These are phyloP conservation scores for Litocranius walleri DNA, from an alignment of 2,113 vertebrate genomes.

Conservation along the genomic window DNA sequence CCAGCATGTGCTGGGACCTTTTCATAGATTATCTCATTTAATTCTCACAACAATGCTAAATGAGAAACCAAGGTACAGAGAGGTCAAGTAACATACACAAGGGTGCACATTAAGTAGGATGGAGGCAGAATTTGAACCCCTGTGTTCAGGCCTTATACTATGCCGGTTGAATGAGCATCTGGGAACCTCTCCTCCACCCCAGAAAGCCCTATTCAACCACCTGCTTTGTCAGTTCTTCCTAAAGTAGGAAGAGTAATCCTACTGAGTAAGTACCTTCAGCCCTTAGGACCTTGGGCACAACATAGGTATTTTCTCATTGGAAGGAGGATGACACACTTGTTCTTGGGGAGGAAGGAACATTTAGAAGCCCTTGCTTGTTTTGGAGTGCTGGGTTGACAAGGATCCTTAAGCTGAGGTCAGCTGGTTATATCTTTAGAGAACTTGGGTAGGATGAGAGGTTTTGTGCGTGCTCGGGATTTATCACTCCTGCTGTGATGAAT, in stretches of 20 bases:
- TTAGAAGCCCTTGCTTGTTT: not conserved
- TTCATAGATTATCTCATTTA: not conserved
- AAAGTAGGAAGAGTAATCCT: not conserved
- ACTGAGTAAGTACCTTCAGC: not conserved
- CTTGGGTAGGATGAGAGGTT: not conserved
- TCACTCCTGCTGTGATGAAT: not conserved
- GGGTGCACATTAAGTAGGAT: not conserved
- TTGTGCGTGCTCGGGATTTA: too few relatives aligned
- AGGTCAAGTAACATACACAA: not conserved
- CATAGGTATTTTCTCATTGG: not conserved
- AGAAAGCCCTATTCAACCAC: not conserved
- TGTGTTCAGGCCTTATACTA: not conserved
- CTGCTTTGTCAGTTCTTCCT: not conserved
- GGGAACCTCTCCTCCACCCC: not conserved
- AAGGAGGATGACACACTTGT: not conserved
- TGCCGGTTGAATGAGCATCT: not conserved
- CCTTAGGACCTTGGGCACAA: not conserved
- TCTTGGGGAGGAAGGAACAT: not conserved
- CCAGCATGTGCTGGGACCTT: not conserved
- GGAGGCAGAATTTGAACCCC: not conserved
- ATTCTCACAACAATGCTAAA: not conserved
- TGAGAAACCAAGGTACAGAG: not conserved
- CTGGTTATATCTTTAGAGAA: not conserved
- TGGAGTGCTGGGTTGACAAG: not conserved
- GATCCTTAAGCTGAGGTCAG: not conserved